A percentile compares a stretch with the other conserved stretches of the same genome.
phyloP scores from a whole-genome alignment of 2,113 vertebrate species.

The Isurus oxyrinchus region DNA sequence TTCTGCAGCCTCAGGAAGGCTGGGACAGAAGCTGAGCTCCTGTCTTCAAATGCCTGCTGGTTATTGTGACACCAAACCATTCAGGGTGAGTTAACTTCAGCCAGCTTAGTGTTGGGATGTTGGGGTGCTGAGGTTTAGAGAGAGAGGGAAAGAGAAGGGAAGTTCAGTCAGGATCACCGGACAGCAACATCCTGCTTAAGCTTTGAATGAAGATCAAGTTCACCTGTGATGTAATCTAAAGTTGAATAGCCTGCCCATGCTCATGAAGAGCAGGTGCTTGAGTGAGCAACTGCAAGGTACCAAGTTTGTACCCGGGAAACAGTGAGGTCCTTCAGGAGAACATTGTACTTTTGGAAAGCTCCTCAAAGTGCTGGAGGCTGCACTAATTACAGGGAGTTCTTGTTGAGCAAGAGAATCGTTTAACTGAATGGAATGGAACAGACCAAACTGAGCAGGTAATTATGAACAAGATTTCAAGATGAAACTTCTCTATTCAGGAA shows the following conservation, averaged over 20 bases:
- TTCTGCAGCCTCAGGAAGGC: background rate
- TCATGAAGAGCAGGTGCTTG: background rate
- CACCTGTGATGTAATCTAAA: background rate
- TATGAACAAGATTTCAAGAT: background rate
- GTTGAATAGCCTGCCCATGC: background rate
- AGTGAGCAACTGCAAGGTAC: background rate
- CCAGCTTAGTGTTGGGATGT: background rate
- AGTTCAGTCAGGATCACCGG: background rate
- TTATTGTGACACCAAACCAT: background rate
- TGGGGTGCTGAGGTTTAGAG: background rate
- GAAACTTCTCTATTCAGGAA: background rate
- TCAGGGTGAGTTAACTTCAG: background rate
- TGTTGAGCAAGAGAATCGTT: background rate
- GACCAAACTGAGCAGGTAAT: background rate
- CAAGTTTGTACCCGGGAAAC: background rate
- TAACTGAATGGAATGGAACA: background rate
- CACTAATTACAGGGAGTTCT: background rate
- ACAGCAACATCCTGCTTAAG: background rate
- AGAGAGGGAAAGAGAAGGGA: background rate
- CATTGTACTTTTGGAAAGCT: background rate
- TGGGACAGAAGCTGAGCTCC: background rate
- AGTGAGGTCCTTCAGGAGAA: background rate
- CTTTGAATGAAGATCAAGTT: background rate
- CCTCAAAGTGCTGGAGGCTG: slow-evolving; percentile 20
- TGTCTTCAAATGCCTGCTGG: background rate